These are phyloP conservation scores for Perodicticus potto DNA, from an alignment of 2,797 vertebrate genomes.

Conservation along the genomic window DNA sequence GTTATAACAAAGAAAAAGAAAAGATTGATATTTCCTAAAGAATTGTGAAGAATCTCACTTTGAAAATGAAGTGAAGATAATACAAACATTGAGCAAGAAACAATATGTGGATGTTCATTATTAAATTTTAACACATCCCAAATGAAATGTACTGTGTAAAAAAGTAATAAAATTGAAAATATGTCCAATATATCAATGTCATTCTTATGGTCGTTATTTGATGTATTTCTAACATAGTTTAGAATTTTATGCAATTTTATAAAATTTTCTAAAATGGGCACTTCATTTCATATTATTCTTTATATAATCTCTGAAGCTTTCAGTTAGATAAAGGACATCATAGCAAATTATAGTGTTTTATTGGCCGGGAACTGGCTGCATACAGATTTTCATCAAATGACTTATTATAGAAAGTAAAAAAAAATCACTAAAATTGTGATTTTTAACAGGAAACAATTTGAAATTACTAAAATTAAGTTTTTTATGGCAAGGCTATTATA, in stretches of 20 bases:
- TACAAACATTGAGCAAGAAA: neutral
- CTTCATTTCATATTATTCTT: neutral
- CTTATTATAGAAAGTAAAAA: neutral
- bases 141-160: neutral
- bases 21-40: neutral
- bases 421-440: neutral
- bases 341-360: neutral
- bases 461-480: neutral
- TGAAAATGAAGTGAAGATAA: neutral
- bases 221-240: neutral
- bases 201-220: neutral
- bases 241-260: neutral
- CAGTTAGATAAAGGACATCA: neutral
- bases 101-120: neutral
- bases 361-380: neutral
- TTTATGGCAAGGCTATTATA: neutral
- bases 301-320: slow-evolving; percentile 8
- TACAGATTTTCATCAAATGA: slow-evolving; percentile 26
- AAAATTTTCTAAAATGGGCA: neutral
- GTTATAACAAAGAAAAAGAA: neutral
- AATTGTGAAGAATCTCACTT: neutral
- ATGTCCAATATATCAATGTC: neutral
- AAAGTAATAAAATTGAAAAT: neutral
- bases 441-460: slow-evolving; percentile 17
- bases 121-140: neutral